These are phyloP conservation scores for Sceloporus undulatus DNA, from an alignment of 2,113 vertebrate genomes.

Conservation along the genomic window DNA sequence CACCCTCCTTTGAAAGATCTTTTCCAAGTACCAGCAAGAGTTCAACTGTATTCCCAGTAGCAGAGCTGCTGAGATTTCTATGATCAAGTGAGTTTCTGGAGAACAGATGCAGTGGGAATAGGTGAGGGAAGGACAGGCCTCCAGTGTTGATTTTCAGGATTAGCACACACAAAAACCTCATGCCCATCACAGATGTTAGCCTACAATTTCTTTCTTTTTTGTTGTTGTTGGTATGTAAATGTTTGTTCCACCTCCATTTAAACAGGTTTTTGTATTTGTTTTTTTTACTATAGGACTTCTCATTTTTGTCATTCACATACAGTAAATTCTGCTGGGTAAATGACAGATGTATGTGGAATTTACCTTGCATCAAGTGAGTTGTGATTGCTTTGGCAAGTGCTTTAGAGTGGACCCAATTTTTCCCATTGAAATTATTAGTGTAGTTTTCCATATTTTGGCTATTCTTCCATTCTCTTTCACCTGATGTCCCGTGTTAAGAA, in stretches of 20 bases:
- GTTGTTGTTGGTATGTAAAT: background rate
- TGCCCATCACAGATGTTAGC: background rate
- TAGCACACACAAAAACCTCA: background rate
- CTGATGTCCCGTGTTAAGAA: too few relatives aligned
- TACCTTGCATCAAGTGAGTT: background rate
- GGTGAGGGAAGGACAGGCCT: background rate
- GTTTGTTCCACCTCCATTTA: background rate
- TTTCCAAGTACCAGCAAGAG: constrained; percentile 16
- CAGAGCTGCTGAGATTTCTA: constrained; percentile 2
- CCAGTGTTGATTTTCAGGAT: background rate
- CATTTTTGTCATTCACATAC: background rate
- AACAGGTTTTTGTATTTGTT: background rate
- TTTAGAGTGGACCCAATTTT: constrained; percentile 4
- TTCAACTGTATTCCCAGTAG: constrained; percentile 12
- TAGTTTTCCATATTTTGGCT: too few relatives aligned
- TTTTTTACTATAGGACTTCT: background rate
- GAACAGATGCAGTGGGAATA: background rate
- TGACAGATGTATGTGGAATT: background rate
- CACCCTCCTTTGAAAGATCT: constrained; percentile 4
- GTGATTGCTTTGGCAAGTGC: background rate
- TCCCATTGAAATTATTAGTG: background rate
- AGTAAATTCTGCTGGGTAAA: background rate
- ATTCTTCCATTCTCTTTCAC: too few relatives aligned
- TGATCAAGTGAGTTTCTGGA: background rate
- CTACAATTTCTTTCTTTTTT: background rate